These are phyloP conservation scores for Telmatochromis sp. DNA, from an alignment of 2,113 vertebrate species.

Conservation along the genomic window DNA sequence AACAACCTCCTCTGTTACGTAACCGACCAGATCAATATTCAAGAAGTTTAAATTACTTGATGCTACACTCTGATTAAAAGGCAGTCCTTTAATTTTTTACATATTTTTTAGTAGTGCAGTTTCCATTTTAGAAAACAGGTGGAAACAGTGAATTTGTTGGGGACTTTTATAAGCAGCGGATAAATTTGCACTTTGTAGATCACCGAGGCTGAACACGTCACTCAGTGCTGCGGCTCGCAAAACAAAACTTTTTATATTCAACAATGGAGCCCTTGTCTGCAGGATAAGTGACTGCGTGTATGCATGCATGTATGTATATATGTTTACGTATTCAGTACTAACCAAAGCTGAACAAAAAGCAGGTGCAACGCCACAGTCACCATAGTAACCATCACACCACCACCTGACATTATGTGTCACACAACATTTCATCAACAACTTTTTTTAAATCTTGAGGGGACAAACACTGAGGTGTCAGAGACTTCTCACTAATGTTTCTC, in stretches of 20 bases:
- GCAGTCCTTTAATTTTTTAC: background rate
- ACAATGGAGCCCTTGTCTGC: background rate
- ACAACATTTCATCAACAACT: background rate
- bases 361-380: constrained; percentile 3
- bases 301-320: background rate
- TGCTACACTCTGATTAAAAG: background rate
- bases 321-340: background rate
- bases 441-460: background rate
- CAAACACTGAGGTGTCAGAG: background rate
- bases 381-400: constrained; percentile 36
- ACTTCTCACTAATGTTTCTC: constrained; percentile 42
- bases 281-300: background rate
- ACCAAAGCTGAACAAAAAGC: constrained; percentile 9
- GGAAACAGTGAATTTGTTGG: background rate
- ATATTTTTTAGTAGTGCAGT: background rate
- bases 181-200: background rate
- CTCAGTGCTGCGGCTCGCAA: background rate
- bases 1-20: background rate
- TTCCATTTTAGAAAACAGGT: background rate
- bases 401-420: constrained; percentile 16
- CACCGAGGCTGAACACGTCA: background rate
- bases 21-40: background rate
- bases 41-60: background rate
- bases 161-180: background rate
- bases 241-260: background rate